Percentiles rank a stretch among this genome's conserved stretches.
These are phyloP conservation scores for Apotomis turbidana DNA, from an alignment of 2,888 invertebrate species.

Conservation along the genomic window DNA sequence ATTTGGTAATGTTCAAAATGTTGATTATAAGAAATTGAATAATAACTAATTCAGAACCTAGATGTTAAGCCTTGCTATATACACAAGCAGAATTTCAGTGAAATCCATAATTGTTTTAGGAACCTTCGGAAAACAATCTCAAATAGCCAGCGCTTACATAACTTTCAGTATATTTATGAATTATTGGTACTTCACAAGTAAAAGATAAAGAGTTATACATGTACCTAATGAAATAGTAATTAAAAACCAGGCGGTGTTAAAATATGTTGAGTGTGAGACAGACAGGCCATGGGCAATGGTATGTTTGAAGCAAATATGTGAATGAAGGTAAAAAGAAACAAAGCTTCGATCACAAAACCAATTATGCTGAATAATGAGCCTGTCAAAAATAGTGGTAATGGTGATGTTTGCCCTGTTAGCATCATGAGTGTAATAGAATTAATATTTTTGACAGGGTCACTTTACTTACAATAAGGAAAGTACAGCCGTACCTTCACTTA, in stretches of 20 bases:
- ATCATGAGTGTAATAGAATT: slow-evolving; percentile 12
- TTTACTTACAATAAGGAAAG: slow-evolving; percentile 64
- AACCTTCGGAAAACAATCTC: too few species aligned
- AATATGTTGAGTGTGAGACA: neutral
- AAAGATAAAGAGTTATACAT: too few species aligned
- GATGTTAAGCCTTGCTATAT: too few species aligned
- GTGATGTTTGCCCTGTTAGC: slow-evolving; percentile 18
- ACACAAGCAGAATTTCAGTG: too few species aligned
- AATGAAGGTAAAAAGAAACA: slow-evolving; percentile 18
- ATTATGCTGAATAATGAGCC: slow-evolving; percentile 46
- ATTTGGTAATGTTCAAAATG: too few species aligned
- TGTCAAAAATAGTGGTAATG: slow-evolving; percentile 53
- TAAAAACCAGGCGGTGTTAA: slow-evolving; percentile 19
- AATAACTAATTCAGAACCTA: too few species aligned
- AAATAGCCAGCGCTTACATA: too few species aligned
- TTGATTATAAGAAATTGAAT: too few species aligned
- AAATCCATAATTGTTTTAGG: too few species aligned
- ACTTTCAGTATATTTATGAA: too few species aligned
- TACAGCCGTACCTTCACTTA: slow-evolving; percentile 81
- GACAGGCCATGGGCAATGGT: neutral
- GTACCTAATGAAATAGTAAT: neutral
- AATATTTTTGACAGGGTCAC: slow-evolving; percentile 61
- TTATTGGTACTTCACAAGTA: too few species aligned
- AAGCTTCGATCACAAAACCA: slow-evolving; percentile 46
- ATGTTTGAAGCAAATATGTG: neutral